These are phyloP conservation scores for Oegoconia quadripuncta DNA, from an alignment of 2,888 invertebrate species.

Conservation along the genomic window DNA sequence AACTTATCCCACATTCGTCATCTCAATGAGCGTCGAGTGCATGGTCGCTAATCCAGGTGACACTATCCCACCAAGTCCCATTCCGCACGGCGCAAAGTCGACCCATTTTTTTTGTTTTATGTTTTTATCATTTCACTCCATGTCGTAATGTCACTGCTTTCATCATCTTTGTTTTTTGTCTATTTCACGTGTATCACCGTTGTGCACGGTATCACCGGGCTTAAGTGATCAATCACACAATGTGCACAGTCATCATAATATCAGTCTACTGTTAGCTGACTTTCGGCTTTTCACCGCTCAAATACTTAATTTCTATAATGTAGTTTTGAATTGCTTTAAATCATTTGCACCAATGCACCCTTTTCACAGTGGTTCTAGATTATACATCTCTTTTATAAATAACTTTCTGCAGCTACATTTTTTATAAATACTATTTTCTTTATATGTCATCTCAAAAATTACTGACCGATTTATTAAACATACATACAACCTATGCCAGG, in stretches of 20 bases:
- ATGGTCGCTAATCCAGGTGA: conserved; percentile 16
- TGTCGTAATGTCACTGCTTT: conserved; percentile 29
- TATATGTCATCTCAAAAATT: conserved; percentile 3
- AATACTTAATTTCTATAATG: conserved; percentile 7
- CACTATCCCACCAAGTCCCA: conserved; percentile 39
- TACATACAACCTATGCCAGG: conserved; percentile 28
- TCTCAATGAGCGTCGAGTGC: conserved; percentile 2
- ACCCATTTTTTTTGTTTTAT: conserved; percentile 71
- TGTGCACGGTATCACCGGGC: conserved; percentile 34
- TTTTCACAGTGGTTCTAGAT: background rate
- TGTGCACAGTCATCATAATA: conserved; percentile 14
- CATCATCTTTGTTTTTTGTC: conserved; percentile 27
- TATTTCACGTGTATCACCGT: conserved; percentile 26
- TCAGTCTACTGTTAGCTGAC: conserved; percentile 14
- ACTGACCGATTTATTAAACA: conserved; percentile 11
- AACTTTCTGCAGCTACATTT: background rate
- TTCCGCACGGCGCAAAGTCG: conserved; percentile 65
- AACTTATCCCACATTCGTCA: background rate
- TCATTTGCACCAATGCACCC: conserved; percentile 11
- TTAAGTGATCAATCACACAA: conserved; percentile 14
- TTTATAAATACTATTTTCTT: background rate
- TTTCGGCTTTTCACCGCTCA: conserved; percentile 8
- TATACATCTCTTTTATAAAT: background rate
- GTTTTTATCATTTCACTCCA: conserved; percentile 39
- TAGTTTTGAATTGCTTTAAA: conserved; percentile 6